Evolutionary conservation across 2,888 invertebrate genomes (phyloP).

Genomic region (Elmis aenea): DNA sequence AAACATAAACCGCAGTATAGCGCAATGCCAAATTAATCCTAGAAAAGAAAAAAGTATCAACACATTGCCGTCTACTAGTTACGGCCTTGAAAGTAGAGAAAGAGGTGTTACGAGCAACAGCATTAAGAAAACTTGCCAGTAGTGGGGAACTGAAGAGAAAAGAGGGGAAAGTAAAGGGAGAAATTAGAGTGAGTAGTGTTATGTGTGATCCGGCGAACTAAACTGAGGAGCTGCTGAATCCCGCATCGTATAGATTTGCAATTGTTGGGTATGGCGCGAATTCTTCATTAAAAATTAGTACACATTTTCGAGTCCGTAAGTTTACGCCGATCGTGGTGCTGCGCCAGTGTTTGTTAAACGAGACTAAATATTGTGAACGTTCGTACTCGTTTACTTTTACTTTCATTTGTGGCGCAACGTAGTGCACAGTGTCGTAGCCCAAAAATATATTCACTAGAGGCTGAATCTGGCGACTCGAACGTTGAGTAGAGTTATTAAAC

Average conservation of each 20-base stretch:
- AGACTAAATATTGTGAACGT: conserved; percentile 15
- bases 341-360: too few relatives aligned
- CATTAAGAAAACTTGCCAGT: conserved; percentile 41
- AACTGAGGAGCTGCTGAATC: conserved; percentile 27
- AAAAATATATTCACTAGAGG: conserved; percentile 45
- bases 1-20: conserved; percentile 38
- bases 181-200: conserved; percentile 47
- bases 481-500: conserved; percentile 11
- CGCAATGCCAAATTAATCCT: conserved; percentile 3
- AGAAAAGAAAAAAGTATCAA: conserved; percentile 6
- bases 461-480: conserved; percentile 34
- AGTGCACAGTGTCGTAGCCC: conserved; percentile 45
- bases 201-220: conserved; percentile 42
- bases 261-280: conserved; percentile 31
- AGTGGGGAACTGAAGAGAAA: conserved; percentile 39
- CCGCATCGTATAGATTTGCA: conserved; percentile 31
- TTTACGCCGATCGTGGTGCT: conserved; percentile 11
- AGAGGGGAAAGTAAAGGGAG: conserved; percentile 50
- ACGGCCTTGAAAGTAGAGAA: conserved; percentile 47
- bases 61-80: conserved; percentile 30
- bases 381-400: conserved; percentile 46
- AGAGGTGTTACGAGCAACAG: conserved; percentile 41
- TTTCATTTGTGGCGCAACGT: conserved; percentile 50
- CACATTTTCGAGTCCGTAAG: conserved; percentile 8
- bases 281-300: conserved; percentile 2